A percentile compares a stretch with the other conserved stretches of the same genome.
phyloP scores from a whole-genome alignment of 2,797 vertebrate species.

The Gallinago nigripennis region DNA sequence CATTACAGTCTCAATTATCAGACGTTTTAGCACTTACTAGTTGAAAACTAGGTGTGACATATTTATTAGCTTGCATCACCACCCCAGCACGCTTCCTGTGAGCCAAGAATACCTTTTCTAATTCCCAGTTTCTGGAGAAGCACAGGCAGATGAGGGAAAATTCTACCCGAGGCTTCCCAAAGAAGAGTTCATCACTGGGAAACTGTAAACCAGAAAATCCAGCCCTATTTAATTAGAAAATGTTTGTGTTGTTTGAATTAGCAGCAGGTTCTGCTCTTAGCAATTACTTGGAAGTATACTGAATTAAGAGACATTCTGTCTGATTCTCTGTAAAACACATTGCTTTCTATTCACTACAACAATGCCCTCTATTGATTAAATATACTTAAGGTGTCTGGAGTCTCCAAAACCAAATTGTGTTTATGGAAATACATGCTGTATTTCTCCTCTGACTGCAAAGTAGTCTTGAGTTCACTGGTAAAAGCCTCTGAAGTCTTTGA shows the following conservation, averaged over 20 bases:
- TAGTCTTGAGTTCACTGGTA: neutral
- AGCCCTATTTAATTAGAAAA: neutral
- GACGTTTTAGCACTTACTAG: neutral
- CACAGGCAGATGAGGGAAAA: neutral
- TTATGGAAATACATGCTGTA: neutral
- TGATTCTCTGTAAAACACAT: neutral
- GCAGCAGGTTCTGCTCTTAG: neutral
- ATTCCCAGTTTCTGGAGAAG: neutral
- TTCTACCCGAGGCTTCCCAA: neutral
- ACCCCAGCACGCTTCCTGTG: fast-evolving
- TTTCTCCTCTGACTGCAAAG: neutral
- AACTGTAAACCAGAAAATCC: neutral
- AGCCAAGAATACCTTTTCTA: neutral
- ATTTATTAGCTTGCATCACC: neutral
- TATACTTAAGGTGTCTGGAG: neutral
- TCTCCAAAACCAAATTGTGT: neutral
- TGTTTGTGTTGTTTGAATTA: neutral
- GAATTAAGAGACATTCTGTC: neutral
- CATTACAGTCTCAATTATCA: neutral
- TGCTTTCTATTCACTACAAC: neutral
- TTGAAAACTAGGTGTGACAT: neutral
- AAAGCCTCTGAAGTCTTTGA: neutral
- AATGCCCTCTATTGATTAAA: neutral
- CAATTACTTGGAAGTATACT: neutral
- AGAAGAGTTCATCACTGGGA: neutral